These are phyloP conservation scores for Drosophila acutilabella DNA, from an alignment of 2,888 invertebrate genomes.

Conservation along the genomic window DNA sequence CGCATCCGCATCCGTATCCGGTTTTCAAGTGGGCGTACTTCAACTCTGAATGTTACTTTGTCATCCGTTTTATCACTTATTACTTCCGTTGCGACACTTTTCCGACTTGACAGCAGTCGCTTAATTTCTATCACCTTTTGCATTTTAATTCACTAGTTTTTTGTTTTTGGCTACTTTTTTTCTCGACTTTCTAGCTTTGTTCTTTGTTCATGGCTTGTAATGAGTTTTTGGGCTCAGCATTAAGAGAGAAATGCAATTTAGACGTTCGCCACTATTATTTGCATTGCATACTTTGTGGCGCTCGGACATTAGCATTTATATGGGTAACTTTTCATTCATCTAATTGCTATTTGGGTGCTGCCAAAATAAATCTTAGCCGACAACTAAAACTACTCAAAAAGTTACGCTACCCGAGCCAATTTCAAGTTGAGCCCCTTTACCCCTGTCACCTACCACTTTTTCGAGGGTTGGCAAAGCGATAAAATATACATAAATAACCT, in stretches of 20 bases:
- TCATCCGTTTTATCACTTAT: conserved; percentile 81
- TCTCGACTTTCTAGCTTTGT: background rate
- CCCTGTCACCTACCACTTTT: background rate
- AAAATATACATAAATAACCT: conserved; percentile 80
- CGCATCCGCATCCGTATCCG: conserved; percentile 70
- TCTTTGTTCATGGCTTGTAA: conserved; percentile 34
- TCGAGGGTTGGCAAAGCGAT: conserved; percentile 37
- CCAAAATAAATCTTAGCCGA: conserved; percentile 69
- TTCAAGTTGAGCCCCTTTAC: conserved; percentile 27
- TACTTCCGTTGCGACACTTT: conserved; percentile 74
- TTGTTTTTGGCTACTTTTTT: background rate
- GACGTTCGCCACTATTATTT: conserved; percentile 14
- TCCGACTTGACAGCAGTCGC: conserved; percentile 30
- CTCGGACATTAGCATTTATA: conserved; percentile 69
- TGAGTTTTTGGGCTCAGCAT: conserved; percentile 43
- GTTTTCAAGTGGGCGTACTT: conserved; percentile 57
- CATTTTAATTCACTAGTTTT: conserved; percentile 60
- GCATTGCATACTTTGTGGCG: conserved; percentile 46
- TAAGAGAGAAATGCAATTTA: conserved; percentile 56
- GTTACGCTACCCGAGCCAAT: conserved; percentile 52
- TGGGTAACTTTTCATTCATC: conserved; percentile 71
- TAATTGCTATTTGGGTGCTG: conserved; percentile 66
- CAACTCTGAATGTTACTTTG: conserved; percentile 58
- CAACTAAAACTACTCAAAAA: conserved; percentile 55
- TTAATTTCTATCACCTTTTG: conserved; percentile 73